phyloP scores from a whole-genome alignment of 1,140 invertebrate species.

The Asbolus verrucosus region DNA sequence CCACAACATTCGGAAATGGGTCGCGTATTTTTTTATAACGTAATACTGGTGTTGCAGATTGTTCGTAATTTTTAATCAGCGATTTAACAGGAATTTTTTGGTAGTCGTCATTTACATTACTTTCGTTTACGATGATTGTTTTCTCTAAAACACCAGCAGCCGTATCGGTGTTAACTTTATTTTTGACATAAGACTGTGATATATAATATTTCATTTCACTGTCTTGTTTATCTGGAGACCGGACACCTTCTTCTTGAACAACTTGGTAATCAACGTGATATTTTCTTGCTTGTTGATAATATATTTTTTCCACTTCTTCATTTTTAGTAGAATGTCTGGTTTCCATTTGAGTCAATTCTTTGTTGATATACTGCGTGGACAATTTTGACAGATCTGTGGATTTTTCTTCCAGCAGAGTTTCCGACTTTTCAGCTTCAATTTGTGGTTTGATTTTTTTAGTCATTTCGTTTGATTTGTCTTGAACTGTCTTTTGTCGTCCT shows the following conservation, averaged over 20 bases:
- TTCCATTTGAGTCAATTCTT: conserved; percentile 58
- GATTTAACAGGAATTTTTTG: conserved; percentile 73
- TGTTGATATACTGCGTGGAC: conserved; percentile 52
- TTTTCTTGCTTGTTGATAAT: conserved; percentile 60
- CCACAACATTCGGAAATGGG: conserved; percentile 59
- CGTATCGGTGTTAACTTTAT: too few relatives aligned
- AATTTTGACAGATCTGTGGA: conserved; percentile 43
- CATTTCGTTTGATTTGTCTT: conserved; percentile 48
- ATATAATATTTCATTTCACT: background rate
- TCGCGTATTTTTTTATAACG: conserved; percentile 70
- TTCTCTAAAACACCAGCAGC: too few relatives aligned
- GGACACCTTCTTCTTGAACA: conserved; percentile 51
- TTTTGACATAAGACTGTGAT: background rate
- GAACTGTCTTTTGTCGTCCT: conserved; percentile 55
- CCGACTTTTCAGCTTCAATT: conserved; percentile 46
- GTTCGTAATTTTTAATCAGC: conserved; percentile 74
- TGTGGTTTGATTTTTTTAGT: conserved; percentile 40
- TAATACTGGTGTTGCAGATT: conserved; percentile 69
- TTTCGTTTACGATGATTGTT: too few relatives aligned
- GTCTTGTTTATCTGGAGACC: background rate
- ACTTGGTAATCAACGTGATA: conserved; percentile 61
- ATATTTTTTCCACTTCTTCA: conserved; percentile 62
- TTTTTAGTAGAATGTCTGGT: conserved; percentile 55
- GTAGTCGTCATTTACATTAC: conserved; percentile 69
- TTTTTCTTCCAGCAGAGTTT: conserved; percentile 45